These are phyloP conservation scores for Scaptomyza reducta DNA, from an alignment of 2,888 invertebrate species.

Conservation along the genomic window DNA sequence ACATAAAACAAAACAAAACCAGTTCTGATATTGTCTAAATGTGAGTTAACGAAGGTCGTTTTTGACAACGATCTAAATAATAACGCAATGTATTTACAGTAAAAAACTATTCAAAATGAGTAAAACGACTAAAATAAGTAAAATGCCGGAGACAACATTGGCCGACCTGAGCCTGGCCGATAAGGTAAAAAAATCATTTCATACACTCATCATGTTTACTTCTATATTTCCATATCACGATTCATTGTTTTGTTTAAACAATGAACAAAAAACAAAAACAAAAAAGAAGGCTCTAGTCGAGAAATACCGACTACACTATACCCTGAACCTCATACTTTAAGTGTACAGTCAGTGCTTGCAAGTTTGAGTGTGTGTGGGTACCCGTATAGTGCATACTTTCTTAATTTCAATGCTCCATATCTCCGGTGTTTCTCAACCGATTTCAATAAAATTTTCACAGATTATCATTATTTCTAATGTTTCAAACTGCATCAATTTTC, in stretches of 20 bases:
- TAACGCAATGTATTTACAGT: constrained; percentile 11
- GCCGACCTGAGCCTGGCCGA: constrained; percentile 80
- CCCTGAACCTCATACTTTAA: too few relatives aligned
- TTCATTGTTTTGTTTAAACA: background rate
- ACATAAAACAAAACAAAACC: constrained; percentile 46
- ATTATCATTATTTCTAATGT: too few relatives aligned
- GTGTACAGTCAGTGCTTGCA: too few relatives aligned
- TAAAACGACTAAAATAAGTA: constrained; percentile 54
- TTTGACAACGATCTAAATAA: constrained; percentile 25
- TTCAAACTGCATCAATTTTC: too few relatives aligned
- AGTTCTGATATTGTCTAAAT: constrained; percentile 50
- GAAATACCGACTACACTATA: too few relatives aligned
- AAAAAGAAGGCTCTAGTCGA: too few relatives aligned
- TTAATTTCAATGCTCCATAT: too few relatives aligned
- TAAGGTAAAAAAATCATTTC: constrained; percentile 65
- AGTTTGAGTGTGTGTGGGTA: too few relatives aligned
- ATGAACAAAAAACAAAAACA: constrained; percentile 4
- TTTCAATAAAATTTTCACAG: too few relatives aligned
- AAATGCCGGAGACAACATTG: constrained; percentile 81
- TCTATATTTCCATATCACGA: background rate
- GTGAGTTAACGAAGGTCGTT: constrained; percentile 71
- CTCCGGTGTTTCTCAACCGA: too few relatives aligned
- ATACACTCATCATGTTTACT: background rate
- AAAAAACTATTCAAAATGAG: constrained; percentile 7
- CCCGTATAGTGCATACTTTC: too few relatives aligned